A percentile compares a stretch with the other conserved stretches of the same genome.
phyloP scores from a whole-genome alignment of 1,140 invertebrate species.

The Ephestia elutella region DNA sequence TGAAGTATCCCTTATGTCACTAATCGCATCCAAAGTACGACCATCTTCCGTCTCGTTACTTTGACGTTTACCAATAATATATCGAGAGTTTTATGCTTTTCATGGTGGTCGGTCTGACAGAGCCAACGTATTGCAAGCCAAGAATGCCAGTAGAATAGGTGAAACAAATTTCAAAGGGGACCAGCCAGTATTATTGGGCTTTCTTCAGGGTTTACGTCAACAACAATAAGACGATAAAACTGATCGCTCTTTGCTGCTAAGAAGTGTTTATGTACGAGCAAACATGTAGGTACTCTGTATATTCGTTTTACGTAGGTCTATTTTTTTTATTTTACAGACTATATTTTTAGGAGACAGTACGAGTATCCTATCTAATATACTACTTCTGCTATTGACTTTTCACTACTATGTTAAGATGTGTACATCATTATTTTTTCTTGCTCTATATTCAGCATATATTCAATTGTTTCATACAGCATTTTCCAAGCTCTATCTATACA shows the following conservation, averaged over 20 bases:
- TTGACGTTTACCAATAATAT: constrained; percentile 29
- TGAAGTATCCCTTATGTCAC: constrained; percentile 6
- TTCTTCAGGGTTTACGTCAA: constrained; percentile 42
- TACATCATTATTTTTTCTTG: too few species aligned
- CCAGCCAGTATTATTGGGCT: constrained; percentile 43
- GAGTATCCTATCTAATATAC: too few species aligned
- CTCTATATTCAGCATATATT: too few species aligned
- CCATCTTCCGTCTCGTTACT: constrained; percentile 11
- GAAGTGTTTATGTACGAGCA: constrained; percentile 27
- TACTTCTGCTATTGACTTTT: too few species aligned
- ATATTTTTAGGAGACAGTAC: too few species aligned
- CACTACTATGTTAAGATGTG: too few species aligned
- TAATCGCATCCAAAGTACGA: constrained; percentile 25
- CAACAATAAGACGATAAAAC: constrained; percentile 66
- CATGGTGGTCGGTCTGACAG: constrained; percentile 44
- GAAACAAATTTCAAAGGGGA: constrained; percentile 57
- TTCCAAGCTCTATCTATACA: too few species aligned
- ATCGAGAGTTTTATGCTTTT: constrained; percentile 31
- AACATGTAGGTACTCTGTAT: constrained; percentile 8
- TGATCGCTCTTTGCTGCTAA: constrained; percentile 28
- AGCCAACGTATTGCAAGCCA: constrained; percentile 29
- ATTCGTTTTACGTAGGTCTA: background rate
- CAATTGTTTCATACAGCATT: too few species aligned
- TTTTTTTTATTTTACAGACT: background rate
- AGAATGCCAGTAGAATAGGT: constrained; percentile 42